phyloP scores from a whole-genome alignment of 35 echinoderm and acorn worm species.

The Lytechinus variegatus region DNA sequence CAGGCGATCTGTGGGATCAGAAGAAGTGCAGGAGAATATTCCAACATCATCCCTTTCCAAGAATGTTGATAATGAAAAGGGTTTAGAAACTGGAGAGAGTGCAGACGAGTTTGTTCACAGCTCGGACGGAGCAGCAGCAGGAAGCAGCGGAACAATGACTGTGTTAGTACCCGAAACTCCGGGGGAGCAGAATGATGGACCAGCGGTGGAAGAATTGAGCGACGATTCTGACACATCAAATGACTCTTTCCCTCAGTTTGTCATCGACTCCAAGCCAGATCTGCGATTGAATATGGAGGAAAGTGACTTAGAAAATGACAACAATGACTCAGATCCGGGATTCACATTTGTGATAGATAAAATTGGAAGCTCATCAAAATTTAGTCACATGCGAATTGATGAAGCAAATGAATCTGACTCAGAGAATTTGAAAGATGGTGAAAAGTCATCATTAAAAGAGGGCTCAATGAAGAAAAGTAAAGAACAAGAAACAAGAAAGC shows the following conservation, averaged over 20 bases:
- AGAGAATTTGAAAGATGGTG: neutral
- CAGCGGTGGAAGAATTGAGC: neutral
- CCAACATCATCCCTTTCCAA: neutral
- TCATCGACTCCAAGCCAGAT: constrained; percentile 27
- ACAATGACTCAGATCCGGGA: neutral
- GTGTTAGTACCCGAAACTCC: neutral
- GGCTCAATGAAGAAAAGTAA: neutral
- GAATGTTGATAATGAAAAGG: neutral
- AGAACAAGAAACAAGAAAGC: neutral
- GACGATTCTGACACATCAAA: neutral
- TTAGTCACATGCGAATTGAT: neutral
- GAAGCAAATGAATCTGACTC: neutral
- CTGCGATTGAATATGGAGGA: neutral
- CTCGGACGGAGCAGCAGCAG: neutral
- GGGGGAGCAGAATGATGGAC: neutral
- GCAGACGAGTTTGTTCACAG: neutral
- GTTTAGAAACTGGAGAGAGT: neutral
- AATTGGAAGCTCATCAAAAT: neutral
- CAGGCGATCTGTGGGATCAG: neutral
- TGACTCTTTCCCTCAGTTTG: constrained; percentile 8
- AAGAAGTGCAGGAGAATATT: neutral
- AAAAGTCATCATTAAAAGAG: neutral
- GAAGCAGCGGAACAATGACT: neutral
- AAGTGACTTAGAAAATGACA: neutral
- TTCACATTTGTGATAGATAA: constrained; percentile 1